These are phyloP conservation scores for Auanema sp. DNA, from an alignment of 2,888 invertebrate genomes.

Conservation along the genomic window DNA sequence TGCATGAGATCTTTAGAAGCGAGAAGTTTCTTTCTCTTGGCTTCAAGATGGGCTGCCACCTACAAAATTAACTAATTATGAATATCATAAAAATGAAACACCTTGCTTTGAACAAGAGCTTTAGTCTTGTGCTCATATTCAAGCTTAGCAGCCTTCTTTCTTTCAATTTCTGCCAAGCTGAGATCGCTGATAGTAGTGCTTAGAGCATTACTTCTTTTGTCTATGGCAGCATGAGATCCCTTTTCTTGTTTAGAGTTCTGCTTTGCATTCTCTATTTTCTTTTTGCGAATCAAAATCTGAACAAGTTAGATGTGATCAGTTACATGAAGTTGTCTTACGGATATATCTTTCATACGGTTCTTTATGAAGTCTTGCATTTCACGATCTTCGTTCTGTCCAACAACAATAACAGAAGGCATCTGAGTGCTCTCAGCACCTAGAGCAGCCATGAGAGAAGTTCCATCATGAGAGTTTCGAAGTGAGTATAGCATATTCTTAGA, in stretches of 20 bases:
- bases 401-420: too few relatives aligned
- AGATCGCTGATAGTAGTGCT: too few relatives aligned
- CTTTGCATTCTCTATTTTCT: not conserved
- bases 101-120: constrained; percentile 5
- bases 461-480: too few relatives aligned
- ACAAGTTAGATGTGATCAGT: not conserved
- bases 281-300: not conserved
- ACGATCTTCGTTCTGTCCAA: too few relatives aligned
- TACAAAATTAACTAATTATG: not conserved
- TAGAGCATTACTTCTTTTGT: too few relatives aligned
- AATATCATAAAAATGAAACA: not conserved
- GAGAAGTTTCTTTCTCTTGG: not conserved
- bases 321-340: not conserved
- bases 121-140: constrained; percentile 1
- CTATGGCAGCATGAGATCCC: too few relatives aligned
- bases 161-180: constrained; percentile 10
- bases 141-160: not conserved
- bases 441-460: too few relatives aligned
- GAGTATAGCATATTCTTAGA: too few relatives aligned
- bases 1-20: constrained; percentile 1
- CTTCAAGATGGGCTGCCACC: not conserved
- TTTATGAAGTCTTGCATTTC: too few relatives aligned
- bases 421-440: too few relatives aligned
- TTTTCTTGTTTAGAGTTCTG: too few relatives aligned
- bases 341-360: too few relatives aligned